Evolutionary conservation across 2,888 invertebrate species (phyloP), one percentile per base, ranked within the genome.

Genomic region (Amitus sp.): DNA sequence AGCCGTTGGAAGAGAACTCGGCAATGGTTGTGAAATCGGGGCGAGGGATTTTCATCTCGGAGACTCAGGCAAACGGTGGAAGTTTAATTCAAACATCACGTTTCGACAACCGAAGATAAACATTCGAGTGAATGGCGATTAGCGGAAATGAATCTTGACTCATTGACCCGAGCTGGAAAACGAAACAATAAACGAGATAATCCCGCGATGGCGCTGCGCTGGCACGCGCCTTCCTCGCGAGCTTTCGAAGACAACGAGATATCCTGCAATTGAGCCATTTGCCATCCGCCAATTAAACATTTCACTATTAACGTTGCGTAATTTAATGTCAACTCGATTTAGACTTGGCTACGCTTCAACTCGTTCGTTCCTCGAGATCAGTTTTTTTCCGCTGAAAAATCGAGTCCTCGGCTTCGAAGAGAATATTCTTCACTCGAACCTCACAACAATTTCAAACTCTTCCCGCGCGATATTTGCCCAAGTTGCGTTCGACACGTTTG

Each of bases 301-400:
- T 65, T 61, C 58, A 65, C 65, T 60, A 61, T 64, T 58, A 58
- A 61, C 46, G 61, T 65, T 65, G 61, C 65, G 61, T 65, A 65
- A 65, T 61, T 61, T 61, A 65, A 65, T 65, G 65, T 58, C 65
- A 65, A 61, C 61, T 65, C 65, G 57, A 65, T 58, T 61, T 65
- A 65, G 58, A 65, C 61, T 61, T 52, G 65, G 65, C 61, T 52
- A 19, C 12, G 19, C 28, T 61, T 61, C 65, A 65, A 61, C 58
- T 65, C 61, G 55, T 55, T 58, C 61, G 57, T 61, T 61, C 60
- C 57, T 51, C 51, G 18, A 55, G 51, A 54, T 28, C 58, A 57
- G 60, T 61, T 57, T 61, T n/a, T 65, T 61, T 55, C 61, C 51
- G 42, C 49, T 47, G 58, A 58, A 61, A 61, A 61, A 54, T n/a